Evolutionary conservation across 2,888 invertebrate species (phyloP), one percentile per base, ranked within the genome.

Genomic region (Atethmia centrago): DNA sequence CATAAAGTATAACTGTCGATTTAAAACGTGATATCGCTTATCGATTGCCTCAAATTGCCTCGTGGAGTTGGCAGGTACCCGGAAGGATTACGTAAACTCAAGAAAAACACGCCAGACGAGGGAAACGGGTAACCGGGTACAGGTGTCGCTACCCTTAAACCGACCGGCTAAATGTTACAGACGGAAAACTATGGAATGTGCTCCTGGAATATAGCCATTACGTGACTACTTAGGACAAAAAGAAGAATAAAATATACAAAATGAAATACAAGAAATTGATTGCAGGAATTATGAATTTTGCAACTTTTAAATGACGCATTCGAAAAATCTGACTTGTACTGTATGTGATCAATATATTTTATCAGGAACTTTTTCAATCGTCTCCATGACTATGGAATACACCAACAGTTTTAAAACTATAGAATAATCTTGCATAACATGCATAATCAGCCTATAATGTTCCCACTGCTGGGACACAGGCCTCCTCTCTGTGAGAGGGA

Each of bases 41-140:
- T 88, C 79, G 90, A 90, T 90, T 88, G 81, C 72, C 66, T 78
- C 67, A 73, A 88, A 90, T 89, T 88, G 88, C 86, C 84, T 88
- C 83, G 81, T 85, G 83, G 77, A 85, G 86, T 86, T 84, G 85
- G 71, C 82, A 66, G 51, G 71, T 65, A 78, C 70, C 70, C 66
- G 68, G 61, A 73, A 61, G 72, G 83, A 79, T 87, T 89, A 85
- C 82, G 80, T 87, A 83, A 86, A 69, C 75, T 80, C 56, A 76
- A 86, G 84, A 85, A 89, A 88, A 88, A 85, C 83, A 85, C 64
- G 79, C 49, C 47, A 49, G 71, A 59, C 63, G 71, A 77, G 82
- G 77, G 70, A 75, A 83, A 74, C 55, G 80, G 75, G 56, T 87
- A 85, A 84, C 72, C 72, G 77, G 84, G 79, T 86, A 70, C 87